Conservation (phyloP, 1,140 invertebrate species). For the Elysia chlorotica region DNA sequence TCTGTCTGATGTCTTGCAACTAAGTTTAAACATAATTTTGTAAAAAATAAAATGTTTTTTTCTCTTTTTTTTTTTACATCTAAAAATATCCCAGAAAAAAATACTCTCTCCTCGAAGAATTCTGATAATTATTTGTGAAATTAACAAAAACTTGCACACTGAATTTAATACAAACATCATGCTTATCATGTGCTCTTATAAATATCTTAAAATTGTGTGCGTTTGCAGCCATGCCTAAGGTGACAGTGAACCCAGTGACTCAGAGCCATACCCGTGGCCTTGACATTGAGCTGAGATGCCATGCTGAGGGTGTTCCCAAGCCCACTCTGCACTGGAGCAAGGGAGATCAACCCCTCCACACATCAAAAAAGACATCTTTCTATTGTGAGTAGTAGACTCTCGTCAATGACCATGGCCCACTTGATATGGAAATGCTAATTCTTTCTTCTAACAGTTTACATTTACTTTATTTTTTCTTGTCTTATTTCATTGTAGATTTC, state of each 20-base stretch:
- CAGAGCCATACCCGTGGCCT: slow-evolving; percentile 33
- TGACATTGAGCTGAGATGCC: slow-evolving; percentile 51
- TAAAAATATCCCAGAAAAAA: too few relatives aligned
- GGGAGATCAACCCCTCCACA: slow-evolving; percentile 33
- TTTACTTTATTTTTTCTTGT: too few relatives aligned
- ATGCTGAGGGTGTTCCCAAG: slow-evolving; percentile 55
- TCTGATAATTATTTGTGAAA: too few relatives aligned
- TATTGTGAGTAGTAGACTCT: slow-evolving; percentile 17
- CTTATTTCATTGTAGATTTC: too few relatives aligned
- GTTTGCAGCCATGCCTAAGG: slow-evolving; percentile 56
- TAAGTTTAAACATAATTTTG: not conserved
- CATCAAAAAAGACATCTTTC: slow-evolving; percentile 28
- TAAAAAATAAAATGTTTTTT: too few relatives aligned
- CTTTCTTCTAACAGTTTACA: not conserved
- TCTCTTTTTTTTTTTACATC: too few relatives aligned
- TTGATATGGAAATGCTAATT: not conserved
- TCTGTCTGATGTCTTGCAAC: not conserved
- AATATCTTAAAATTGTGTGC: too few relatives aligned
- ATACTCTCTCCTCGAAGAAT: too few relatives aligned
- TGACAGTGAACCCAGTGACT: slow-evolving; percentile 41
- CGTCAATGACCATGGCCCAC: not conserved
- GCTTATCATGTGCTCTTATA: too few relatives aligned
- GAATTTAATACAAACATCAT: too few relatives aligned
- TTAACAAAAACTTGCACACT: too few relatives aligned
- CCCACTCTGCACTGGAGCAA: slow-evolving; percentile 53